Conservation (phyloP, 2,797 vertebrate species). For the Echeneis naucrates region DNA sequence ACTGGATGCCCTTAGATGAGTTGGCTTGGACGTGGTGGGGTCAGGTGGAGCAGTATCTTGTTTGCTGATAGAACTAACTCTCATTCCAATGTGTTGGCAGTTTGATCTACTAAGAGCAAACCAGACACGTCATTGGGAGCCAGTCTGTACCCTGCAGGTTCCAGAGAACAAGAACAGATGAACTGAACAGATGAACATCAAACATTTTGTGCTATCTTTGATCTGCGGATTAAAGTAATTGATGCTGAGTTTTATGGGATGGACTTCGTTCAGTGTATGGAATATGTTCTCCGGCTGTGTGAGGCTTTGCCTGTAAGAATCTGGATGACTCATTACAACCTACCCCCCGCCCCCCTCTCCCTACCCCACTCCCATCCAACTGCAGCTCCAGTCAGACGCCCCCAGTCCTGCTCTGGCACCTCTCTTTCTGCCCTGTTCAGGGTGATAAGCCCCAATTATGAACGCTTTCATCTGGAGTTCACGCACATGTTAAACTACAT, state of each 20-base stretch:
- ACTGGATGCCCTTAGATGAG: background rate
- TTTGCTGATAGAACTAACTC: slow-evolving; percentile 28
- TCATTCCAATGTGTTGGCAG: slow-evolving; percentile 33
- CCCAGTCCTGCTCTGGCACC: slow-evolving; percentile 82
- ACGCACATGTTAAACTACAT: slow-evolving; percentile 46
- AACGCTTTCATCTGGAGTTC: slow-evolving; percentile 68
- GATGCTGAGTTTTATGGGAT: slow-evolving; percentile 73
- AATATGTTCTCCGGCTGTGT: slow-evolving; percentile 71
- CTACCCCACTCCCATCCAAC: slow-evolving; percentile 37
- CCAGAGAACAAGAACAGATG: slow-evolving; percentile 51
- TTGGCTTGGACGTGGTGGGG: slow-evolving; percentile 10
- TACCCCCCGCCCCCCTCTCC: slow-evolving; percentile 14
- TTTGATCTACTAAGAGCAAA: slow-evolving; percentile 25
- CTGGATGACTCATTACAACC: slow-evolving; percentile 80
- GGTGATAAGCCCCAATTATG: slow-evolving; percentile 84
- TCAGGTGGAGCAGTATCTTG: slow-evolving; percentile 18
- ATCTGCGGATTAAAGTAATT: slow-evolving; percentile 74
- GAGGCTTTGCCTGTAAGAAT: slow-evolving; percentile 73
- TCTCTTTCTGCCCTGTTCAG: slow-evolving; percentile 70
- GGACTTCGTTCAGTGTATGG: slow-evolving; percentile 59
- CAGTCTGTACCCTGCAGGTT: slow-evolving; percentile 31
- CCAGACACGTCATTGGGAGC: slow-evolving; percentile 19
- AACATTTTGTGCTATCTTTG: slow-evolving; percentile 66
- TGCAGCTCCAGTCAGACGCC: slow-evolving; percentile 68
- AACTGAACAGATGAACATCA: slow-evolving; percentile 67